Base-by-base conservation (phyloP, 2,113 vertebrate species). In the Castor canadensis region DNA sequence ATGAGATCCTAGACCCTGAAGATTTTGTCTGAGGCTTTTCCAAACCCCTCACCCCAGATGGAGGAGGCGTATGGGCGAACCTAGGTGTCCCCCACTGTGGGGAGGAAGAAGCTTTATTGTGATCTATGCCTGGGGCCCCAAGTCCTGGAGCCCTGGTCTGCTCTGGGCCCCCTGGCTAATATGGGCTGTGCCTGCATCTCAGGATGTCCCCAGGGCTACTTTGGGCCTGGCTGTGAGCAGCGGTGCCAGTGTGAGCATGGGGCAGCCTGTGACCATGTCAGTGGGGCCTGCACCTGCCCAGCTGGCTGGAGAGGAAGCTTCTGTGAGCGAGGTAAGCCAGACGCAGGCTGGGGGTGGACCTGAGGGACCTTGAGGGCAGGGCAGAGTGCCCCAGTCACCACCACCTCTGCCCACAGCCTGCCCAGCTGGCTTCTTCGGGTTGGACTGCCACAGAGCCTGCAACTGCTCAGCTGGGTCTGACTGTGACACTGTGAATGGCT, bases 261-360 rank as follows among this genome's bases (percentile, higher is more conserved):
- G 30, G 99, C 99, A 0, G 72, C 97, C 73, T 99, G 99, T 22
- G 99, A 99, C 97, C 99, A 99, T 0, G 97, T 99, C 98, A 99
- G 99, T 0, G 99, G 99, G 11, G 99, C 99, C 22, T 99, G 99
- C 26, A 99, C 98, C 17, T 99, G 99, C 95, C 97, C 96, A 19
- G 97, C 98, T 0, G 99, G 99, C 95, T 99, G 99, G 99, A 97
- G 99, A 0, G 99, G 99, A 38, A 99, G 98, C 11, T 99, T 99
- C 98, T 99, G 99, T 11, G 99, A 99, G 96, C 99, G 98, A 0
- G 58, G 99, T 99, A 93, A 98, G 99, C 83, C 5, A 0, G 47
- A 52, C 9, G 1, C 2, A 5, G 58, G 56, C 20, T 0, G 0
- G 76, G 60, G 28, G 24, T 0, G 30, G 26, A 9, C 58, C 24